Evolutionary conservation across 2,113 vertebrate genomes (phyloP).

Genomic region (Stigmatopora nigra): DNA sequence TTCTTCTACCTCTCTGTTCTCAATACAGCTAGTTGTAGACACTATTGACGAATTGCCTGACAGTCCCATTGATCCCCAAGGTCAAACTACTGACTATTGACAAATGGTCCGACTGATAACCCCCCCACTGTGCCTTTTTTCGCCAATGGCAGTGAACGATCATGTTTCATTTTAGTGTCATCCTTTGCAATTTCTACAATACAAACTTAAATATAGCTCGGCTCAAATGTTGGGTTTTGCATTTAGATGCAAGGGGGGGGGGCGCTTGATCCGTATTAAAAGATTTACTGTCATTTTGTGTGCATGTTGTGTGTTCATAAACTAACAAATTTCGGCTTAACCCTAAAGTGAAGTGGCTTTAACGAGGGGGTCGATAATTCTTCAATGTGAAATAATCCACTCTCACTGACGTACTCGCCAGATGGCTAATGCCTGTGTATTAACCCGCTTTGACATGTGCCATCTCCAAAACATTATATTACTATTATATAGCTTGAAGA

Average conservation of each 20-base stretch:
- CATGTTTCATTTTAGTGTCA: slow-evolving; percentile 15
- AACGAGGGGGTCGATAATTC: slow-evolving; percentile 19
- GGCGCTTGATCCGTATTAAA: neutral
- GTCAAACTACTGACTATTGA: slow-evolving; percentile 46
- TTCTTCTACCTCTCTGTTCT: slow-evolving; percentile 10
- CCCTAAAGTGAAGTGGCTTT: slow-evolving; percentile 11
- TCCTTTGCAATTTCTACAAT: slow-evolving; percentile 10
- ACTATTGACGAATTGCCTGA: slow-evolving; percentile 58
- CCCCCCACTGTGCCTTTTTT: slow-evolving; percentile 15
- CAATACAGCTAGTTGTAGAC: slow-evolving; percentile 41
- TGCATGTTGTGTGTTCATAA: slow-evolving; percentile 4
- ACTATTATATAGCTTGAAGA: slow-evolving; percentile 10
- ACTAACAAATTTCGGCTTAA: neutral
- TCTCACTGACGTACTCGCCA: slow-evolving; percentile 19
- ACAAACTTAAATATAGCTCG: neutral
- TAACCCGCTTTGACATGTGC: slow-evolving; percentile 29
- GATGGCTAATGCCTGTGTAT: slow-evolving; percentile 40
- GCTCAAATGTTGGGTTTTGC: neutral
- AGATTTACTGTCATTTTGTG: neutral
- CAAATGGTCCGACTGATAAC: slow-evolving; percentile 35
- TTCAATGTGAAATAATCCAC: slow-evolving; percentile 20
- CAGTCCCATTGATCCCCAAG: slow-evolving; percentile 48
- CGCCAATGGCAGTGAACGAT: slow-evolving; percentile 1
- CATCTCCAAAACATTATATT: slow-evolving; percentile 19
- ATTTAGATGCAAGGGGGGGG: neutral